Conservation (phyloP, 2,888 invertebrate species). For the Orchesella flavescens region DNA sequence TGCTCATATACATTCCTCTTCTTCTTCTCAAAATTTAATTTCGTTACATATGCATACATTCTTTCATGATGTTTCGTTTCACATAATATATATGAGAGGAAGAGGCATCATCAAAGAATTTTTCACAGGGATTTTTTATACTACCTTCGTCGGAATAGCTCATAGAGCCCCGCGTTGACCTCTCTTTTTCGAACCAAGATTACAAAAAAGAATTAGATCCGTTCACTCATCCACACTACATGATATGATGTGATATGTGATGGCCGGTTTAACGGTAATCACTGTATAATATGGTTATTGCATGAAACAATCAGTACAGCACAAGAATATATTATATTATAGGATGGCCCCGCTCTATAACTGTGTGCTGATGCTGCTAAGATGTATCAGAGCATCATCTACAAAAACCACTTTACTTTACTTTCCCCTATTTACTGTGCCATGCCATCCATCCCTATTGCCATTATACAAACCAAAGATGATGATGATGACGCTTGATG, state of each 20-base stretch:
- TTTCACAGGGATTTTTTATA: conserved; percentile 40
- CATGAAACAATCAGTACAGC: conserved; percentile 57
- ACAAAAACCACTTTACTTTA: conserved; percentile 56
- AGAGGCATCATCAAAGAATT: conserved; percentile 30
- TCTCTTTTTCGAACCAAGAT: conserved; percentile 34
- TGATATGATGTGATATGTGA: conserved; percentile 28
- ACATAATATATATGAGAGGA: conserved; percentile 7
- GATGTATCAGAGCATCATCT: background rate
- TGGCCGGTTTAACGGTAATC: conserved; percentile 61
- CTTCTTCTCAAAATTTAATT: background rate
- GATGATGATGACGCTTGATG: conserved; percentile 58
- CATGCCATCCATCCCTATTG: too few species aligned
- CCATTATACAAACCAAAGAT: conserved; percentile 49
- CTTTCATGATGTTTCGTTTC: conserved; percentile 1
- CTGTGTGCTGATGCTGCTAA: too few species aligned
- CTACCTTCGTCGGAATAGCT: conserved; percentile 28
- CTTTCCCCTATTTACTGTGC: conserved; percentile 51
- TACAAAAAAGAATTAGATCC: conserved; percentile 53
- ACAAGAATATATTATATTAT: background rate
- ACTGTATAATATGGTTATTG: conserved; percentile 52
- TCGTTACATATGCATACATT: conserved; percentile 16
- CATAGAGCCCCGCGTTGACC: conserved; percentile 42
- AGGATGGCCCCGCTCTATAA: conserved; percentile 8
- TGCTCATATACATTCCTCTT: background rate
- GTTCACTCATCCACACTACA: conserved; percentile 50